Evolutionary conservation across 2,797 vertebrate genomes (phyloP).

Genomic region (Notamacropus eugenii): DNA sequence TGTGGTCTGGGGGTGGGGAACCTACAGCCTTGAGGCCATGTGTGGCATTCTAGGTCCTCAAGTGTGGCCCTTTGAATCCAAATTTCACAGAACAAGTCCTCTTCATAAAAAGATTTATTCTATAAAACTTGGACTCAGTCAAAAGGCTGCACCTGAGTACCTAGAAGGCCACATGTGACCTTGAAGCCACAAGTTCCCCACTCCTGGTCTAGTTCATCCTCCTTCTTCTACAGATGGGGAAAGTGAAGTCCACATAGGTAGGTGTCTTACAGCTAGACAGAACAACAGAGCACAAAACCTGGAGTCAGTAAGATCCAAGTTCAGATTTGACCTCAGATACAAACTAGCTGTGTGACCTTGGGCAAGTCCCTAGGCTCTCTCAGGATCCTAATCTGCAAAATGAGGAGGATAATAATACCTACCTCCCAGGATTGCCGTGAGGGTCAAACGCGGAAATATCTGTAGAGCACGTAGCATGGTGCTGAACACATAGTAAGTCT

Average conservation of each 20-base stretch:
- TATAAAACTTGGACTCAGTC: no score
- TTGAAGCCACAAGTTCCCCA: no score
- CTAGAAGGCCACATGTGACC: no score
- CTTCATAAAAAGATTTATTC: no score
- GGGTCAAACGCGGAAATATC: not conserved
- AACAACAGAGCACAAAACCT: not conserved
- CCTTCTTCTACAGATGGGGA: not conserved
- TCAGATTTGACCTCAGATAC: not conserved
- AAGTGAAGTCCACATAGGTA: not conserved
- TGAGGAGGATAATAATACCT: not conserved
- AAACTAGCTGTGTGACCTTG: not conserved
- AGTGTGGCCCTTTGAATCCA: no score
- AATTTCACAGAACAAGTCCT: no score
- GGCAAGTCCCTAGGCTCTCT: not conserved
- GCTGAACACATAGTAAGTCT: not conserved
- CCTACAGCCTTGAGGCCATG: no score
- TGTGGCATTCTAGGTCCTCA: no score
- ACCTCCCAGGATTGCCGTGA: not conserved
- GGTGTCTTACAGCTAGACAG: not conserved
- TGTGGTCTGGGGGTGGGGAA: no score
- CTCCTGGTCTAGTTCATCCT: not conserved
- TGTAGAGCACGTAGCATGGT: not conserved
- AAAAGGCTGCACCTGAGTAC: no score
- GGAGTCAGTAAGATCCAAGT: not conserved
- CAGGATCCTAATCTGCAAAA: not conserved